phyloP scores from a whole-genome alignment of 1,140 invertebrate species.

The Drosophila kepulauana region DNA sequence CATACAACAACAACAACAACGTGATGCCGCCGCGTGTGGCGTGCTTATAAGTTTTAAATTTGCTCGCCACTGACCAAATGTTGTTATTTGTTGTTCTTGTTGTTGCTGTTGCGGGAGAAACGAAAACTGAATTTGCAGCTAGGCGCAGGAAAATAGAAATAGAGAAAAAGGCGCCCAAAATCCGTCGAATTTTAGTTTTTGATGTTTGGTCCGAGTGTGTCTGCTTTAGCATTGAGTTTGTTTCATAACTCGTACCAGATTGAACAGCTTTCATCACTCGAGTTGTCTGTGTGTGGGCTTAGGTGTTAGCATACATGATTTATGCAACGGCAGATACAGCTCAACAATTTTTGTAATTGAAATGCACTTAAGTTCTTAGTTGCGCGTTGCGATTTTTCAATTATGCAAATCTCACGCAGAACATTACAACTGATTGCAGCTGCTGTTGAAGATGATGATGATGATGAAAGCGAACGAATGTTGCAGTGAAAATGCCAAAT shows the following conservation, averaged over 20 bases:
- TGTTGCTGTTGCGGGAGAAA: slow-evolving; percentile 24
- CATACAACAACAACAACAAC: slow-evolving; percentile 30
- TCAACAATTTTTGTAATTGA: slow-evolving; percentile 67
- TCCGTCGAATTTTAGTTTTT: slow-evolving; percentile 37
- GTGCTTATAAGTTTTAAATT: slow-evolving; percentile 82
- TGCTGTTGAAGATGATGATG: slow-evolving; percentile 11
- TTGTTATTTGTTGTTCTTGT: slow-evolving; percentile 26
- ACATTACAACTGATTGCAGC: slow-evolving; percentile 47
- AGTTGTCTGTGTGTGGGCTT: slow-evolving; percentile 19
- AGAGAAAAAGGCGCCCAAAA: slow-evolving; percentile 26
- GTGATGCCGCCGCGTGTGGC: slow-evolving; percentile 44
- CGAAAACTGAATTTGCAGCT: slow-evolving; percentile 47
- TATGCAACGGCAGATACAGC: slow-evolving; percentile 48
- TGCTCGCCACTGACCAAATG: slow-evolving; percentile 46
- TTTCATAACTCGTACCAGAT: slow-evolving; percentile 71
- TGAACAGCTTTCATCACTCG: slow-evolving; percentile 64
- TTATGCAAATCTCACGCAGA: slow-evolving; percentile 33
- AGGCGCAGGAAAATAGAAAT: slow-evolving; percentile 44
- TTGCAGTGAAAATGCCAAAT: slow-evolving; percentile 56
- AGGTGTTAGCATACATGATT: slow-evolving; percentile 56
- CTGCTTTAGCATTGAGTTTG: slow-evolving; percentile 41
- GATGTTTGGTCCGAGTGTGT: slow-evolving; percentile 25
- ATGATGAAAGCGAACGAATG: neutral
- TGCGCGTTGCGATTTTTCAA: neutral
- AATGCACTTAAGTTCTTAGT: slow-evolving; percentile 75